Evolutionary conservation across 2,888 invertebrate species (phyloP).

Genomic region (Pelosia muscerda): DNA sequence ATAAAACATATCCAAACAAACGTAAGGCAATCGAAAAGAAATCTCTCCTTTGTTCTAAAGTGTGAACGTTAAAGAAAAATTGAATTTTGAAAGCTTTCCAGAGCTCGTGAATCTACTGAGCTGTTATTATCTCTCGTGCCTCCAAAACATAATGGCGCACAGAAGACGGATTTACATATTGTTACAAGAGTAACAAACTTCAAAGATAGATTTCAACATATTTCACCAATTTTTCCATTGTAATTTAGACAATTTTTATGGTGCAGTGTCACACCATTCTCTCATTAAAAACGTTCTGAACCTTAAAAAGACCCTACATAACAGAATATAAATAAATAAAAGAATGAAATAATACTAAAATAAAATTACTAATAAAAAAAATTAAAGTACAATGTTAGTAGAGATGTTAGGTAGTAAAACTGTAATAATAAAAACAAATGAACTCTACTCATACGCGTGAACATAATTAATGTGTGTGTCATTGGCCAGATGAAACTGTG

Average conservation of each 20-base stretch:
- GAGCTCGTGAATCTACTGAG: conserved; percentile 7
- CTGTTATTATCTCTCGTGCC: conserved; percentile 8
- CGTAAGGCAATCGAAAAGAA: conserved; percentile 5
- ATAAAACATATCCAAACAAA: conserved; percentile 5
- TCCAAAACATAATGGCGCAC: conserved; percentile 6
- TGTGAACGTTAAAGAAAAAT: conserved; percentile 5
- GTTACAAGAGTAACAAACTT: conserved; percentile 10
- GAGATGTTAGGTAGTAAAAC: too few species aligned
- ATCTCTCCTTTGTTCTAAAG: conserved; percentile 5
- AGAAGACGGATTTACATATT: conserved; percentile 6
- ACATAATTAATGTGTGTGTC: too few species aligned
- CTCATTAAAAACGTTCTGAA: neutral
- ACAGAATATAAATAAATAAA: neutral
- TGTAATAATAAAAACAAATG: too few species aligned
- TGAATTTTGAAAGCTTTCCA: neutral
- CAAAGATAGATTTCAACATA: neutral
- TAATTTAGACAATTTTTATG: neutral
- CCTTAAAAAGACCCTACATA: neutral
- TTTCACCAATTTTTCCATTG: neutral
- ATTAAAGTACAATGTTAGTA: too few species aligned
- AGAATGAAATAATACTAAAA: too few species aligned
- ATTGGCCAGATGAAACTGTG: too few species aligned
- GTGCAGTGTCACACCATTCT: neutral
- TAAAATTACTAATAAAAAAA: too few species aligned
- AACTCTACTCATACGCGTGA: too few species aligned